Base-by-base conservation (phyloP, 2,888 invertebrate genomes). In the Agriopis aurantiaria region DNA sequence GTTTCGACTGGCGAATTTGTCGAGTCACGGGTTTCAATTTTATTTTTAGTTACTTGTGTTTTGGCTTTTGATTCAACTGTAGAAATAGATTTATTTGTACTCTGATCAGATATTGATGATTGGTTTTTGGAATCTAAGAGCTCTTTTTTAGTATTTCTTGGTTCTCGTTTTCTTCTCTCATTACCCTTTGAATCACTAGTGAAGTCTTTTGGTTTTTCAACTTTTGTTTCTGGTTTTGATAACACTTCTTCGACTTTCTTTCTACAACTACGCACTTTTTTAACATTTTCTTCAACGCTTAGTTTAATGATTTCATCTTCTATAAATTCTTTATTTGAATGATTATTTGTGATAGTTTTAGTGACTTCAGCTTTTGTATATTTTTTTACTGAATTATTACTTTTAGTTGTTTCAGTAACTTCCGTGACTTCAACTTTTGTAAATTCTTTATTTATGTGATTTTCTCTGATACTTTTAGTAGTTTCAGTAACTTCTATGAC, bases 101-200 rank as follows among this genome's bases (percentile, higher is more conserved):
- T 57, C 52, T 40, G 56, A 12, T 40, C 11, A 10, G 56, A 9
- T n/a, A 45, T 46, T 4, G 49, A 14, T 3, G 49, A 5, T 63
- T 33, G 58, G 59, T 11, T 78, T 72, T 57, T 69, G 68, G 43
- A 10, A 46, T 75, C 65, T 62, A 46, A 43, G 7, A 51, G 48
- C 10, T 59, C 48, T 66, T 69, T 69, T 56, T 65, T 58, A 14
- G 61, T 67, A 41, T 53, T 61, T 60, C 56, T 70, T 9, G 72
- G 56, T 68, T 62, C 62, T 53, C 46, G 53, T 43, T 53, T 62
- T 46, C 10, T 41, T 62, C 8, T 53, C 12, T 33, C 45, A 17
- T 53, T 53, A n/a, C 3, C n/a, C 41, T 41, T 45, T 10, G 23
- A 9, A 10, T 53, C 23, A 49, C 53, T 65, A 60, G 0, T 63